phyloP scores from a whole-genome alignment of 2,888 invertebrate species.

The Pristionchus exspectatus region DNA sequence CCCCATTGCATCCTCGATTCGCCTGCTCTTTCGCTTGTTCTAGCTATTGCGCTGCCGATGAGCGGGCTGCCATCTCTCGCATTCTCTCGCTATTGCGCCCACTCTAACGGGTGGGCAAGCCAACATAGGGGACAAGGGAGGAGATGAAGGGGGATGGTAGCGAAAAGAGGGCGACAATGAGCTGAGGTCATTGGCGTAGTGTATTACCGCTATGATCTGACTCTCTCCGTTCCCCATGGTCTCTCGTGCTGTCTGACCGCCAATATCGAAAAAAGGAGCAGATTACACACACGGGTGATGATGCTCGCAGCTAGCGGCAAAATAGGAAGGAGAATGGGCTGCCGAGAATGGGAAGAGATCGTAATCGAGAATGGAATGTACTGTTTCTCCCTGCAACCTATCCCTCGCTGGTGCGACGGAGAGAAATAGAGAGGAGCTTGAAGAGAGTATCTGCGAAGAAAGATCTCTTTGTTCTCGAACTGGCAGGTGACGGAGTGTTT shows the following conservation, averaged over 20 bases:
- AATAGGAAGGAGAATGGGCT: not conserved
- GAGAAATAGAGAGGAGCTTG: not conserved
- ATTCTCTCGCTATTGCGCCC: no score
- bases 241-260: not conserved
- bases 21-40: not conserved
- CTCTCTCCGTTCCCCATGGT: not conserved
- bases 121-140: not conserved
- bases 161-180: not conserved
- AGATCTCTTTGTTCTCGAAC: not conserved
- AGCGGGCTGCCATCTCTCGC: not conserved
- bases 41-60: not conserved
- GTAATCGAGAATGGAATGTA: not conserved
- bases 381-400: not conserved
- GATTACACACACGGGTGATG: not conserved
- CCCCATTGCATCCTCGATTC: not conserved
- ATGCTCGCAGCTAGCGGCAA: constrained; percentile 9
- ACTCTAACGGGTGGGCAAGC: not conserved
- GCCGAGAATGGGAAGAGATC: not conserved
- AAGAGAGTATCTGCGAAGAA: not conserved
- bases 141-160: not conserved
- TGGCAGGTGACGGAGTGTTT: not conserved
- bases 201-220: not conserved
- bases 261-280: not conserved
- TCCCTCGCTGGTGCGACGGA: not conserved
- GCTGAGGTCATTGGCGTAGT: not conserved